Evolutionary conservation across 1,140 invertebrate species (phyloP), one percentile per base, ranked within the genome.

Genomic region (Drosophila mayri): DNA sequence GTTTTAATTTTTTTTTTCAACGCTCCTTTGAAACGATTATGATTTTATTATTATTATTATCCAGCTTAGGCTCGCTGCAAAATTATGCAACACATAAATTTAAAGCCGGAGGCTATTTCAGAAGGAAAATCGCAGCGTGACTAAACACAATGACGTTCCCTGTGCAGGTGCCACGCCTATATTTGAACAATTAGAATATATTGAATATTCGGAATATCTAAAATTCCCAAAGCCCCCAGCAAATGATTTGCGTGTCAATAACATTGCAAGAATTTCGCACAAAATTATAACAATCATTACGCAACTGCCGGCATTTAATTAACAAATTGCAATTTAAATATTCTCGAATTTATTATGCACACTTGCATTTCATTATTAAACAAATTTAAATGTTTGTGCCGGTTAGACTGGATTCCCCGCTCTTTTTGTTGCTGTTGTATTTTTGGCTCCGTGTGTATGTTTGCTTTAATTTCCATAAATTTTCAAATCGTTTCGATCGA

Each of bases 71-170:
- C 54, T 54, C 67, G 64, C 73, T 85, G 65, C 52, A 85, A 81
- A 78, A 85, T 85, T 77, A 71, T 85, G 74, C 81, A 61, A 61
- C 61, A 71, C 67, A 86, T 81, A 78, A 85, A 85, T 85, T 65
- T 73, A 73, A 57, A 61, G 47, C 75, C 82, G 82, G 79, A 86
- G 82, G 78, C 82, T 86, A 64, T 75, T 75, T 77, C 80, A 83
- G 80, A 87, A 83, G 82, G 84, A 80, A 88, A 86, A 87, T 75
- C 62, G 63, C 81, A 58, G 59, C 65, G 76, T 84, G 81, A 84
- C 81, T 77, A 54, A 62, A 79, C n/a, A 57, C 52, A 49, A 66
- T 62, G 40, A 54, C 72, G 58, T 22, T 16, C 66, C 49, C 44
- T 63, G 38, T 41, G 44, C 37, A 49, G 32, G 11, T 35, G 44